Evolutionary conservation across 2,888 invertebrate genomes (phyloP).

Genomic region (Bellardia bayeri): DNA sequence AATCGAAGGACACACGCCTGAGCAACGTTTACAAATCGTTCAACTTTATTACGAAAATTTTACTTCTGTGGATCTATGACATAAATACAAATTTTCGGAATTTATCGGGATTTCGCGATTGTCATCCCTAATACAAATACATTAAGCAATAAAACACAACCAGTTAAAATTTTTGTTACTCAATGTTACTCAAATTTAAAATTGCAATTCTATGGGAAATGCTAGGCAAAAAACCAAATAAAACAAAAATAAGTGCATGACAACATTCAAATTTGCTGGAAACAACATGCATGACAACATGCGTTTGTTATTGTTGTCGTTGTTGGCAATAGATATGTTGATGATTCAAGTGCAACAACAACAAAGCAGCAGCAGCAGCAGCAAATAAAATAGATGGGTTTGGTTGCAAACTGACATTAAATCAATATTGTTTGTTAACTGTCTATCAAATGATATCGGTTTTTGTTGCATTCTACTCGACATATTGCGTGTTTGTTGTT

Average conservation of each 20-base stretch:
- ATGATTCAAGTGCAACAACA: not conserved
- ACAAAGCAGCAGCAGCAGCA: not conserved
- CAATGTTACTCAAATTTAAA: slow-evolving; percentile 23
- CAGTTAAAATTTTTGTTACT: slow-evolving; percentile 4
- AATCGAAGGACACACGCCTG: too few species aligned
- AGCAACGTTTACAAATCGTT: too few species aligned
- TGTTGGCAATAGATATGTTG: not conserved
- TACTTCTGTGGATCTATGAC: too few species aligned
- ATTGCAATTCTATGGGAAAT: slow-evolving; percentile 24
- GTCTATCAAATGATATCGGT: slow-evolving; percentile 11
- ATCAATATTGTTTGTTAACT: slow-evolving; percentile 59
- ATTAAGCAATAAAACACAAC: not conserved
- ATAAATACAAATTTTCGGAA: too few species aligned
- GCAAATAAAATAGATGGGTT: slow-evolving; percentile 40
- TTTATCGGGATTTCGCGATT: too few species aligned
- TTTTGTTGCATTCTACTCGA: slow-evolving; percentile 5
- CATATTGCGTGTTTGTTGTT: slow-evolving; percentile 9
- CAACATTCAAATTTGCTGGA: slow-evolving; percentile 10
- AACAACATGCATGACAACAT: slow-evolving; percentile 9
- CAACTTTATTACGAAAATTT: too few species aligned
- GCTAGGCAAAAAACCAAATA: not conserved
- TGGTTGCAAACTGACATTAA: slow-evolving; percentile 55
- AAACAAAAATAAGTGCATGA: slow-evolving; percentile 10
- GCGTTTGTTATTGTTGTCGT: slow-evolving; percentile 10
- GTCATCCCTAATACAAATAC: too few species aligned